A percentile compares a stretch with the other conserved stretches of the same genome.
Conservation (phyloP, 2,797 vertebrate species). For the Silurus aristotelis region DNA sequence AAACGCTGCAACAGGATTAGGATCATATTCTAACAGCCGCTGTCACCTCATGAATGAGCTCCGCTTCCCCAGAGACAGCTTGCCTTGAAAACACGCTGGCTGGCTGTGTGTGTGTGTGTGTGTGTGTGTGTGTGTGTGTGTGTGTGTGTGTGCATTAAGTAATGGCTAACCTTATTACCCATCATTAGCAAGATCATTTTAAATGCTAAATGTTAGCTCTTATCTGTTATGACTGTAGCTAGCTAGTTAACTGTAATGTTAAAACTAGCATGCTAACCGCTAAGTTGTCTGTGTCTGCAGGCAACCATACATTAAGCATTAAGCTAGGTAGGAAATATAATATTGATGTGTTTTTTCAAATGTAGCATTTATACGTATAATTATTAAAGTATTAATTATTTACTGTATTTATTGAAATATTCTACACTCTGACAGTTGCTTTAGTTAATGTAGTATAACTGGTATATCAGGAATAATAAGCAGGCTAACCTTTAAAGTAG, state of each 20-base stretch:
- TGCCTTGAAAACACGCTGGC: slow-evolving; percentile 80
- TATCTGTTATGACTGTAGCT: background rate
- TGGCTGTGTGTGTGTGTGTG: slow-evolving; percentile 69
- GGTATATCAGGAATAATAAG: background rate
- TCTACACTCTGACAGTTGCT: too few relatives aligned
- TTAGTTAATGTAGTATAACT: background rate
- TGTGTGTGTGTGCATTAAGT: background rate
- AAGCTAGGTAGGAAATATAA: too few relatives aligned
- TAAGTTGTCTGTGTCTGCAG: background rate
- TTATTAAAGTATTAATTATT: too few relatives aligned
- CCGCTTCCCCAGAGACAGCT: slow-evolving; percentile 87
- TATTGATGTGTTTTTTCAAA: too few relatives aligned
- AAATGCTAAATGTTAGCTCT: too few relatives aligned
- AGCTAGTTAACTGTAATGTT: too few relatives aligned
- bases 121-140: slow-evolving; percentile 64
- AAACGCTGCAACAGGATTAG: slow-evolving; percentile 94
- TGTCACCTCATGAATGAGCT: slow-evolving; percentile 91
- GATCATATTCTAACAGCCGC: slow-evolving; percentile 92
- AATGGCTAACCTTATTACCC: too few relatives aligned
- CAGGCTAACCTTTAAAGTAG: background rate
- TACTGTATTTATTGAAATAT: too few relatives aligned
- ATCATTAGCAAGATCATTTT: too few relatives aligned
- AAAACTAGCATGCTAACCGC: background rate
- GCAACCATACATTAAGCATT: too few relatives aligned
- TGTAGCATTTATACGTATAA: too few relatives aligned